A percentile compares a stretch with the other conserved stretches of the same genome.
These are phyloP conservation scores for Conus canariensis DNA, from an alignment of 2,888 invertebrate species.

Conservation along the genomic window DNA sequence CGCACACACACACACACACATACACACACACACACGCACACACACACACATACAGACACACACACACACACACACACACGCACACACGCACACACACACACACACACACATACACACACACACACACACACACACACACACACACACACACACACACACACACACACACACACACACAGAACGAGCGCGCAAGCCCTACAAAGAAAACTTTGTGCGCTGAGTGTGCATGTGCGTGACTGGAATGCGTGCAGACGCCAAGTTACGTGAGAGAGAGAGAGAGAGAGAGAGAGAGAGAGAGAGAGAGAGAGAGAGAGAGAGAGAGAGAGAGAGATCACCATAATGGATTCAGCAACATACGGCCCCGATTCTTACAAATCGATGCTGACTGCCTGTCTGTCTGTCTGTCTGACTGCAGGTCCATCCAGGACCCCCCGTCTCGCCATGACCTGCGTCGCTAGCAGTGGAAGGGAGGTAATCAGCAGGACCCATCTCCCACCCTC, in stretches of 20 bases:
- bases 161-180: not conserved
- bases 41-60: not conserved
- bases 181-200: not conserved
- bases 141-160: conserved; percentile 2
- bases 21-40: not conserved
- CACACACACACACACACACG: not conserved
- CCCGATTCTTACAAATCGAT: not conserved
- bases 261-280: not conserved
- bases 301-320: not conserved
- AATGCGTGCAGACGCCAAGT: not conserved
- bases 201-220: not conserved
- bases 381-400: not conserved
- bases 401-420: not conserved
- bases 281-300: not conserved
- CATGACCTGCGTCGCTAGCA: not conserved
- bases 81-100: not conserved
- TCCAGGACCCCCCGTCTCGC: not conserved
- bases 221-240: not conserved
- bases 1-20: not conserved
- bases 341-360: too few relatives aligned
- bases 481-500: too few relatives aligned
- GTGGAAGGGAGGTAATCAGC: too few relatives aligned
- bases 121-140: conserved; percentile 1
- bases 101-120: not conserved
- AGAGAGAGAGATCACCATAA: conserved; percentile 2